These are phyloP conservation scores for Colletes gigas DNA, from an alignment of 1,140 invertebrate genomes.

Conservation along the genomic window DNA sequence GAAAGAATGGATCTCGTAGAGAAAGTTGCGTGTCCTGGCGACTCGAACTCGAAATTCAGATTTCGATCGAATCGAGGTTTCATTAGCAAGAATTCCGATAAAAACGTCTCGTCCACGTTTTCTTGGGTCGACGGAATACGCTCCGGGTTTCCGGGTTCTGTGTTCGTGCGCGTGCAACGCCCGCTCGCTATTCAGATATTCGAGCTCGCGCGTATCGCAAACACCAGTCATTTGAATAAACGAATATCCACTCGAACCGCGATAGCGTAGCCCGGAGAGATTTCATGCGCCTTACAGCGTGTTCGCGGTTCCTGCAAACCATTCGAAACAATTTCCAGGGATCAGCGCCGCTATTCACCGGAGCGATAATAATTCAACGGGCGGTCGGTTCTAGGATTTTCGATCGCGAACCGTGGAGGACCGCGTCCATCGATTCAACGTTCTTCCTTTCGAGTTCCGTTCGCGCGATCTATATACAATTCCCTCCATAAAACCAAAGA, in stretches of 20 bases:
- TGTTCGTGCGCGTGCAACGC: too few relatives aligned
- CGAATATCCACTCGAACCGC: background rate
- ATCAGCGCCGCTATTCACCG: background rate
- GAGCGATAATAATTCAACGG: background rate
- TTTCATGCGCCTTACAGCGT: background rate
- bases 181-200: background rate
- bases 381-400: background rate
- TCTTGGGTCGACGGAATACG: background rate
- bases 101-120: background rate
- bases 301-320: background rate
- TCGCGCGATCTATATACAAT: background rate
- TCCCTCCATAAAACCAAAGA: background rate
- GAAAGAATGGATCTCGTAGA: too few relatives aligned
- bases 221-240: conserved; percentile 17
- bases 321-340: conserved; percentile 15
- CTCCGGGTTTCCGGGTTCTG: too few relatives aligned
- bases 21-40: too few relatives aligned
- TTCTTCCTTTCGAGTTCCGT: background rate
- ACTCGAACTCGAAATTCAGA: too few relatives aligned
- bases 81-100: too few relatives aligned
- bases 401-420: background rate
- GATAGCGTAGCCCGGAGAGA: background rate
- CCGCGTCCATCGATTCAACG: background rate
- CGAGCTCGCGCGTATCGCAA: background rate
- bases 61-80: too few relatives aligned